Evolutionary conservation across 2,113 vertebrate genomes (phyloP).

Genomic region (Lanius collurio): DNA sequence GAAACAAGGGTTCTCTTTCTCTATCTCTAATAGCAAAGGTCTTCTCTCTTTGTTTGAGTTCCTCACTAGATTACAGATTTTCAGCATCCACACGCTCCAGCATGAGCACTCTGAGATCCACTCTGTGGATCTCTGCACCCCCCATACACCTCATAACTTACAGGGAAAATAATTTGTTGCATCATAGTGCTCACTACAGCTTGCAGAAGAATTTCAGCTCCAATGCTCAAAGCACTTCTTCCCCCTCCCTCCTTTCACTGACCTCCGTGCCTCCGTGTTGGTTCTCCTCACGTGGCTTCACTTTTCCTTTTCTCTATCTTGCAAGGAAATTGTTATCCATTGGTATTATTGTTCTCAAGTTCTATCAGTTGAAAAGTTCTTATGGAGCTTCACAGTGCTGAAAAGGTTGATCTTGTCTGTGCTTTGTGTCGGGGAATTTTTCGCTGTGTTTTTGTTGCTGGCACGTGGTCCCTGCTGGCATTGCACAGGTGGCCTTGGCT

Average conservation of each 20-base stretch:
- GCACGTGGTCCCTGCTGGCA: background rate
- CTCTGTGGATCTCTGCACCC: background rate
- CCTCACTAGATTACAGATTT: background rate
- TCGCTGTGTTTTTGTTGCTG: background rate
- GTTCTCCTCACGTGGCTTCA: background rate
- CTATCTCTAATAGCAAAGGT: background rate
- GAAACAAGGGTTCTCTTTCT: background rate
- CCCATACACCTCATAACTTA: background rate
- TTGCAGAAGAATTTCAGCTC: background rate
- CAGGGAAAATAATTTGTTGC: background rate
- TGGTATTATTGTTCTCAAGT: background rate
- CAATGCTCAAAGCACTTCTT: rapidly evolving
- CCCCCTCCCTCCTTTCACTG: background rate
- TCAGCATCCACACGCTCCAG: background rate
- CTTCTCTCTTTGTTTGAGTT: background rate
- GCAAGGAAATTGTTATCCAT: background rate
- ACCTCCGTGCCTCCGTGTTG: rapidly evolving
- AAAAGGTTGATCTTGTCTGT: background rate
- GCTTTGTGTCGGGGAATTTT: background rate
- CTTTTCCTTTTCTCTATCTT: background rate
- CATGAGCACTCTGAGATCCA: background rate
- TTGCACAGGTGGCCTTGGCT: rapidly evolving
- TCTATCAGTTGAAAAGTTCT: background rate
- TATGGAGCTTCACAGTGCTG: background rate
- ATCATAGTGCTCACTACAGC: background rate